Base-by-base conservation (phyloP, 2,113 vertebrate genomes). In the Coptodon rendalli region DNA sequence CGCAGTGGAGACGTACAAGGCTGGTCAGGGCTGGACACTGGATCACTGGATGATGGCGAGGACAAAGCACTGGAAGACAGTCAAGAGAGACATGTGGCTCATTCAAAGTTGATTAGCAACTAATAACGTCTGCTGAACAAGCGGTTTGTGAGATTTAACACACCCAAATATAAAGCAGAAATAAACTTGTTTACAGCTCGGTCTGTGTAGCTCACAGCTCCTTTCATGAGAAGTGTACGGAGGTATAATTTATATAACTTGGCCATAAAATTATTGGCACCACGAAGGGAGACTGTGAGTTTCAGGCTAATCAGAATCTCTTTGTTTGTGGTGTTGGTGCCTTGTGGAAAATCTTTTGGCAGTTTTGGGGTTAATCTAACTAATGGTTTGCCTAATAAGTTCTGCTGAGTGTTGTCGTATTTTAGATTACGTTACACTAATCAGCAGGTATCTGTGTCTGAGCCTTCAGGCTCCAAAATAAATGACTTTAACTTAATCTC, bases 1-100 rank as follows among this genome's bases (percentile, higher is more conserved):
- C 9, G 86, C 56, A 50, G 12, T 24, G 80, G 88, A 84, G 86
- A 87, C 40, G 45, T 56, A 16, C 66, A 5, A 11, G 86, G 83
- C 86, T 82, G 81, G 87, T 90, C 54, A 13, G 68, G 87, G 38
- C 71, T 40, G 84, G 80, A 80, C 34, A 4, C 12, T 4, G 82
- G 56, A 66, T 89, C 36, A 9, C 24, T 45, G 85, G 81, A 83
- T 83, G 80, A 79, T 19, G 76, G 22, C 1, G 24, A 84, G 71
- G 52, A 90, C 63, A 59, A 73, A 89, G 87, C 40, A 52, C 48
- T 66, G 63, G 43, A 52, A 59, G 43, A 89, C 12, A 82, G 27
- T 86, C 79, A 12, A 50, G 57, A 79, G 43, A 82, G 54, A 27
- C 80, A 80, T 83, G 81, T 54, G 68, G 73, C 45, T 78, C 73